Base-by-base conservation (phyloP, 2,797 vertebrate species). In the Thamnophis elegans region DNA sequence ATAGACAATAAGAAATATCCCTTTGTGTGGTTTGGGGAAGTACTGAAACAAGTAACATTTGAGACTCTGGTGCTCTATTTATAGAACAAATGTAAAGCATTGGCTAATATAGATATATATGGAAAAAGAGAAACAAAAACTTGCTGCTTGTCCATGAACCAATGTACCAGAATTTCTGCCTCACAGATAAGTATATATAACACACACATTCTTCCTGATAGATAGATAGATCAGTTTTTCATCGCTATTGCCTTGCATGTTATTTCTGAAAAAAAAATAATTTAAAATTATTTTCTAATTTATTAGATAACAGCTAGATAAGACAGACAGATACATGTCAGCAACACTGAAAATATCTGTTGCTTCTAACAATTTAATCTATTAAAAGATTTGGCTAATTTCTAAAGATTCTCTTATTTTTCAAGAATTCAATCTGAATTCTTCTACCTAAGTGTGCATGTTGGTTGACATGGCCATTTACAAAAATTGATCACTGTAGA, bases 271-370 rank as follows among this genome's bases (percentile, higher is more conserved):
- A n/a, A n/a, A n/a, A n/a, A 90, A 95, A 25, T 82, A 94, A 94
- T 94, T 95, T 26, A 96, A 88, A 90, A 93, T 90, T 36, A 89
- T 95, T 96, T 96, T 92, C 93, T 91, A 94, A 92, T 86, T 73
- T 92, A 92, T 68, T 93, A 90, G 25, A 78, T 65, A 93, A 89
- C 91, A 96, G 91, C 93, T 93, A 94, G 59, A 60, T 90, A 94
- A 92, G 65, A 65, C 26, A 90, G 89, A 95, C 90, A 96, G 94
- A 94, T 60, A 85, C 60, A 92, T 28, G 89, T 95, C 95, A 95
- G 93, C 47, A 94, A 92, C 51, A 95, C 94, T 94, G 2, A 88
- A 96, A 96, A 85, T 90, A 91, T 90, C 93, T 92, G 91, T 92
- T 90, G 94, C 51, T 85, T 93, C 0, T 94, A 95, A 95, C 78